Conservation (phyloP, 2,113 vertebrate species). For the Tetrax tetrax region DNA sequence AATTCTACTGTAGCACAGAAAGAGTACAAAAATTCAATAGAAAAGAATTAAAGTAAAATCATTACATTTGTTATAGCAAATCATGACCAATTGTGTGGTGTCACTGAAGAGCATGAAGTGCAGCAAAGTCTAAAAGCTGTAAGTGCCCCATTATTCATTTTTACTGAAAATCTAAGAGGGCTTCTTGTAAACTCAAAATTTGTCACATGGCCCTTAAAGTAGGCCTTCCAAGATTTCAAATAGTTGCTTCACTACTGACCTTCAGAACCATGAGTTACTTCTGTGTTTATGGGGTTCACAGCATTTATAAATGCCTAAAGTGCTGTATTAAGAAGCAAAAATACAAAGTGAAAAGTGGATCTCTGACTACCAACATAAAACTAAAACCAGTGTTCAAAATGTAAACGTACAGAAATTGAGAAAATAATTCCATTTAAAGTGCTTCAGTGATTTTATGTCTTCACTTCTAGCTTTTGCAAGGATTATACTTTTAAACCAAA, state of each 20-base stretch:
- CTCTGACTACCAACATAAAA: neutral
- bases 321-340: neutral
- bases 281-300: neutral
- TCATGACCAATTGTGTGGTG: neutral
- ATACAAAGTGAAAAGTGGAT: neutral
- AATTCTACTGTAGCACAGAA: neutral
- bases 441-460: neutral
- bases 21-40: neutral
- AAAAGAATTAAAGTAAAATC: slow-evolving; percentile 46
- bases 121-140: slow-evolving; percentile 10
- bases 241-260: neutral
- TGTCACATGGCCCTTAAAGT: neutral
- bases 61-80: slow-evolving; percentile 22
- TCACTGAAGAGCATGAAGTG: slow-evolving; percentile 4
- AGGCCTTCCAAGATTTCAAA: neutral
- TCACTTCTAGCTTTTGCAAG: neutral
- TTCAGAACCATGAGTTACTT: neutral
- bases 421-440: neutral
- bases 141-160: slow-evolving; percentile 36
- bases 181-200: slow-evolving; percentile 15
- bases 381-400: neutral
- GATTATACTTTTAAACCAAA: neutral
- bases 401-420: neutral
- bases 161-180: slow-evolving; percentile 24
- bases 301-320: neutral